phyloP scores from a whole-genome alignment of 2,797 vertebrate species.

The Rhinoraja longicauda region DNA sequence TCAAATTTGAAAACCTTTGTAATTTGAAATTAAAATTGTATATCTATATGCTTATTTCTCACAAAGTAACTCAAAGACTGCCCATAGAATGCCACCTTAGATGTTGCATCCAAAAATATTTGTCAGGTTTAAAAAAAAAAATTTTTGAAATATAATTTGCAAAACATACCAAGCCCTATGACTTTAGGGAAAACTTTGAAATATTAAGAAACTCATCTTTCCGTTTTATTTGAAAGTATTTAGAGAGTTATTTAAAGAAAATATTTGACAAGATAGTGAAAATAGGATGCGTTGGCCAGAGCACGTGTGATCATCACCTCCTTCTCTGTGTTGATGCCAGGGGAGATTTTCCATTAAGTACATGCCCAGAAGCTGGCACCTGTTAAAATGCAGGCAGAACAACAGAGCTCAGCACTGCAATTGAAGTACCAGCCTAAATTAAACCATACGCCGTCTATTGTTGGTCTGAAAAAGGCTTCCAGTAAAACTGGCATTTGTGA shows the following conservation, averaged over 20 bases:
- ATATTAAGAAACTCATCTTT: background rate
- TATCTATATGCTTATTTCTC: too few relatives aligned
- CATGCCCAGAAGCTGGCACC: background rate
- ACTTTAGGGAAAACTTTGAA: background rate
- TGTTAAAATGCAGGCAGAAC: background rate
- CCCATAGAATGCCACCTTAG: background rate
- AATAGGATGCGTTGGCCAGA: background rate
- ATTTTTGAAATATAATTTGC: background rate
- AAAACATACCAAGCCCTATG: background rate
- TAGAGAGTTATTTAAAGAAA: too few relatives aligned
- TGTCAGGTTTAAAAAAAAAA: too few relatives aligned
- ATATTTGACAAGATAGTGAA: background rate
- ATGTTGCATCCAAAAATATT: background rate
- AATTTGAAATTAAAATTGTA: background rate
- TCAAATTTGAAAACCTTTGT: background rate
- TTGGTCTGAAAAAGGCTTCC: too few relatives aligned
- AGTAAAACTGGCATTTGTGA: too few relatives aligned
- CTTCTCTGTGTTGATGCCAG: background rate
- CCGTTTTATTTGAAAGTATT: too few relatives aligned
- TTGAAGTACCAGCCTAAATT: background rate
- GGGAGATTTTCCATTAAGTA: background rate
- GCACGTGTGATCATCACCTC: background rate
- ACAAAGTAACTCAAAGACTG: background rate
- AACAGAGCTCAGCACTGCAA: background rate
- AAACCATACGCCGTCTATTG: background rate